These are phyloP conservation scores for Toxostoma redivivum DNA, from an alignment of 2,113 vertebrate genomes.

Conservation along the genomic window DNA sequence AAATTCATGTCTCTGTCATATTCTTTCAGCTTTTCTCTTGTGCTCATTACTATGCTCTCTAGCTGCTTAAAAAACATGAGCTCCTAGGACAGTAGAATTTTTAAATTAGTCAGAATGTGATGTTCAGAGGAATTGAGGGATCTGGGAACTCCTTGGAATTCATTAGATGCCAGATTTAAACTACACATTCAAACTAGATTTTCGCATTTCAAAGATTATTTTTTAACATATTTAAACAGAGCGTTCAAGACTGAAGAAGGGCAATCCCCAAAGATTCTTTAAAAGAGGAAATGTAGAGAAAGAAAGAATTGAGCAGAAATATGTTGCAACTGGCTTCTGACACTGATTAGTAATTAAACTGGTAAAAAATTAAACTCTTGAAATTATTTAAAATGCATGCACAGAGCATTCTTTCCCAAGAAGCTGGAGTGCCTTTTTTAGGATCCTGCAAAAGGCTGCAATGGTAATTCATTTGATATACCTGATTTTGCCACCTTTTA, in stretches of 20 bases:
- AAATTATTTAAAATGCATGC: background rate
- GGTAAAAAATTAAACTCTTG: background rate
- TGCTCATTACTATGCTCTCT: background rate
- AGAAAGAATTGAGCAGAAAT: background rate
- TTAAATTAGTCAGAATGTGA: background rate
- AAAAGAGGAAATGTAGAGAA: background rate
- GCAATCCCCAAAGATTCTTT: background rate
- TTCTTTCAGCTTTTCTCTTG: background rate
- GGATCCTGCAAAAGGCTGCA: background rate
- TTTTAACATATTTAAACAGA: background rate
- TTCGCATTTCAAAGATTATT: background rate
- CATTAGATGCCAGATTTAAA: background rate
- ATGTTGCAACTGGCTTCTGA: background rate
- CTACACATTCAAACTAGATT: background rate
- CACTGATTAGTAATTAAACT: background rate
- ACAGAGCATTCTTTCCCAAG: background rate
- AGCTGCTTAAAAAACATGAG: background rate
- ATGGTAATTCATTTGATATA: background rate
- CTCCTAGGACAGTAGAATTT: constrained; percentile 1
- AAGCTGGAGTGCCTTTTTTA: background rate
- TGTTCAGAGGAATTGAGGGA: background rate
- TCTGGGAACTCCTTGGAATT: background rate
- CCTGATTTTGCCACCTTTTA: background rate
- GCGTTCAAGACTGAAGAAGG: background rate
- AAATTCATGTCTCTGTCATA: background rate